phyloP scores from a whole-genome alignment of 2,797 vertebrate genomes.

The Arnoldichthys spilopterus region DNA sequence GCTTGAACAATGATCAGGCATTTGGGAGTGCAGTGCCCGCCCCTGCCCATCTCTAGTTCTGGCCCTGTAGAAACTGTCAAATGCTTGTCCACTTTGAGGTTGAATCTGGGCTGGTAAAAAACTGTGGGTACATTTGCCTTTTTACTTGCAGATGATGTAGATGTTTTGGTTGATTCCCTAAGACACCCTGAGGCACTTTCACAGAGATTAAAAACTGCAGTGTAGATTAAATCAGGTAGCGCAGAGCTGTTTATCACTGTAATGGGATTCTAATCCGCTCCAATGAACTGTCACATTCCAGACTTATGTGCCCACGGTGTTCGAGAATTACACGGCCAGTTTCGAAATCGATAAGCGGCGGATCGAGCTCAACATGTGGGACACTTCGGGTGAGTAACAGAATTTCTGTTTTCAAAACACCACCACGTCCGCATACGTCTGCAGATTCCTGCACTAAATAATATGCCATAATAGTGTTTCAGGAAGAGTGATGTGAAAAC shows the following conservation, averaged over 20 bases:
- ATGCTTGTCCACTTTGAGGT: background rate
- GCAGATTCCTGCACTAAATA: background rate
- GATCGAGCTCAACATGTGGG: slow-evolving; percentile 98
- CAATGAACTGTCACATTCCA: slow-evolving; percentile 64
- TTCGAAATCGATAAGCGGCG: slow-evolving; percentile 96
- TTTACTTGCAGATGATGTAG: background rate
- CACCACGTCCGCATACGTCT: background rate
- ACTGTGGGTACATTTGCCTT: background rate
- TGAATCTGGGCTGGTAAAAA: background rate
- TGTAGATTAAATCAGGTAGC: background rate
- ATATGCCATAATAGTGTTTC: background rate
- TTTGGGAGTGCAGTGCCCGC: too few species aligned
- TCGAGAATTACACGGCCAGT: slow-evolving; percentile 96
- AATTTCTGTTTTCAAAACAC: background rate
- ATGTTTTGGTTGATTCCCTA: background rate
- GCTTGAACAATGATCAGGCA: too few species aligned
- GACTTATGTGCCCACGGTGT: slow-evolving; percentile 94
- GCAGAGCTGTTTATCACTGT: background rate
- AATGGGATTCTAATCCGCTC: slow-evolving; percentile 8
- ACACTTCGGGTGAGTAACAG: slow-evolving; percentile 87
- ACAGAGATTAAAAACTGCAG: background rate
- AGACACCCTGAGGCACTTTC: background rate
- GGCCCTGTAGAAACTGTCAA: background rate
- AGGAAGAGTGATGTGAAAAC: background rate
- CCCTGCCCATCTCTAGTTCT: too few species aligned